phyloP scores from a whole-genome alignment of 2,888 invertebrate species.

The Augochlorella aurata region DNA sequence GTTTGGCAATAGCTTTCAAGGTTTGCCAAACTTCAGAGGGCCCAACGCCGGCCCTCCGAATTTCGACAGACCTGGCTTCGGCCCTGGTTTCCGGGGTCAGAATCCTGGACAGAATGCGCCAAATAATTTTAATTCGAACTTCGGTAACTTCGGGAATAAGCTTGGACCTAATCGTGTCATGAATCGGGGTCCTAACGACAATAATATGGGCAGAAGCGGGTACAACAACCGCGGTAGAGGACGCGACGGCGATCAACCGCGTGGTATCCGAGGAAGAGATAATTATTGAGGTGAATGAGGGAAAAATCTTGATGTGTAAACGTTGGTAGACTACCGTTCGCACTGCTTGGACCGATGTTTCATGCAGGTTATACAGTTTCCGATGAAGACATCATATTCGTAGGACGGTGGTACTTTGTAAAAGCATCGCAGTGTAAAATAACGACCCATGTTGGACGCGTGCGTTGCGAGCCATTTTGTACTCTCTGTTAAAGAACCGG shows the following conservation, averaged over 20 bases:
- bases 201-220: slow-evolving; percentile 70
- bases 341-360: slow-evolving; percentile 16
- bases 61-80: slow-evolving; percentile 77
- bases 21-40: slow-evolving; percentile 76
- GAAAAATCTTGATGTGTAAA: slow-evolving; percentile 16
- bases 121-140: slow-evolving; percentile 68
- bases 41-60: slow-evolving; percentile 73
- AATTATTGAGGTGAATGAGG: slow-evolving; percentile 68
- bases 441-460: slow-evolving; percentile 35
- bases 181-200: slow-evolving; percentile 71
- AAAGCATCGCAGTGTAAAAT: slow-evolving; percentile 48
- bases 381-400: slow-evolving; percentile 16
- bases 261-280: slow-evolving; percentile 73
- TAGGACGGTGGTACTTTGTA: slow-evolving; percentile 37
- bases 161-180: slow-evolving; percentile 73
- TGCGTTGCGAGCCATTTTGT: slow-evolving; percentile 44
- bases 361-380: slow-evolving; percentile 39
- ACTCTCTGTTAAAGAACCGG: slow-evolving; percentile 16
- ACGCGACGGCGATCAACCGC: slow-evolving; percentile 72
- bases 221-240: slow-evolving; percentile 74
- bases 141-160: slow-evolving; percentile 71
- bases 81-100: slow-evolving; percentile 74
- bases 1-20: slow-evolving; percentile 73
- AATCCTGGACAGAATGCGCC: slow-evolving; percentile 69
- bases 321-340: slow-evolving; percentile 30